Evolutionary conservation across 2,797 vertebrate genomes (phyloP), one percentile per base, ranked within the genome.

Genomic region (Aplochiton taeniatus): DNA sequence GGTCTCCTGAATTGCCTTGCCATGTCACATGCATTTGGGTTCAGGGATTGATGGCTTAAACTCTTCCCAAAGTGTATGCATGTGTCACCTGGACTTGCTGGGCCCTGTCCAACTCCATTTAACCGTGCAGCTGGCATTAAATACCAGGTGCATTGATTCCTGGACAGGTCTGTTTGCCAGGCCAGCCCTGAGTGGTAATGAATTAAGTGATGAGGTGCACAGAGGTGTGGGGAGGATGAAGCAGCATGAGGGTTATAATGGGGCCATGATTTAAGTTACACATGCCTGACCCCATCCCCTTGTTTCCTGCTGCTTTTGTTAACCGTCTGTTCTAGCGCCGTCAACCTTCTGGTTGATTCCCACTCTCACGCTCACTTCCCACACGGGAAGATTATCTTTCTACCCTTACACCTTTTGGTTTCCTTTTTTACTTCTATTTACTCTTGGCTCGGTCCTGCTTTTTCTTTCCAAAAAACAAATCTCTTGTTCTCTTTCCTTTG

Each of bases 91-190:
- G 50, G 70, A 73, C 78, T 68, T 74, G 67, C 64, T 77, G 82
- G 75, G 61, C 45, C 53, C 54, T 14, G 49, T 81, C 83, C 81
- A 84, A 67, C 69, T 57, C 74, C 63, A 68, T 81, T 85, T 83
- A 75, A 56, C 61, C 69, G 66, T 67, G 77, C 44, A 9, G 67
- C 63, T 66, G 65, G 77, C 73, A 86, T 88, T 81, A 83, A 88
- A 84, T 82, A 87, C 85, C 85, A 83, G 74, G 47, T 68, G 63
- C 75, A 61, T 56, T 75, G 79, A 85, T 78, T 87, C 78, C 76
- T 80, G 64, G 75, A 63, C 58, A 56, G 73, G 54, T 20, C 46
- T 8, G 9, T 66, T 80, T 79, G 61, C 68, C 47, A 17, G 8
- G 73, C 67, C 71, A 75, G 63, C 78, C 73, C 70, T 46, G 48